phyloP scores from a whole-genome alignment of 2,113 vertebrate genomes.

The Vulpes ferrilata region DNA sequence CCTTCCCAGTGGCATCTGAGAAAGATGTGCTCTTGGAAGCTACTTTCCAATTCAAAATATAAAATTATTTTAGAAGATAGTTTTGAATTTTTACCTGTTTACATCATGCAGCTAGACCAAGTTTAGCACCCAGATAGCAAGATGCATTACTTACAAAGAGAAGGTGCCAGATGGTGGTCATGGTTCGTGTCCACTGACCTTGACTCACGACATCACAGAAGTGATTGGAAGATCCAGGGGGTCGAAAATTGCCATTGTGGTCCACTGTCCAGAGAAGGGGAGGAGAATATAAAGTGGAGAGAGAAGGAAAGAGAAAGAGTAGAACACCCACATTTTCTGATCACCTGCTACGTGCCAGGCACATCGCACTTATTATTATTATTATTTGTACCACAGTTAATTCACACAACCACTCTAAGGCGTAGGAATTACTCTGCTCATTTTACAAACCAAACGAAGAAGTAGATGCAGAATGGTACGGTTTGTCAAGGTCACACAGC shows the following conservation, averaged over 20 bases:
- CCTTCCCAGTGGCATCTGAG: background rate
- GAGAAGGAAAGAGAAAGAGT: background rate
- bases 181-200: too few relatives aligned
- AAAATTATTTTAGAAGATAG: background rate
- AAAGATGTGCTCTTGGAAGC: background rate
- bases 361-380: background rate
- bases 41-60: background rate
- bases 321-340: background rate
- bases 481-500: background rate
- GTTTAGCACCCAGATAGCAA: background rate
- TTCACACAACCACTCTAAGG: background rate
- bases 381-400: background rate
- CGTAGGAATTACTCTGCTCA: background rate
- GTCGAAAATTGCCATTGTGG: background rate
- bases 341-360: background rate
- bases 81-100: background rate
- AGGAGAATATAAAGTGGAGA: background rate
- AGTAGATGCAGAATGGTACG: fast-evolving
- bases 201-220: background rate
- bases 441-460: background rate
- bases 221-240: background rate
- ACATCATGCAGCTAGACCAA: too few relatives aligned
- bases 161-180: background rate
- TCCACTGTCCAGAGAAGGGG: background rate
- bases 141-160: background rate